Conservation (phyloP, 2,797 vertebrate genomes). For the Peromyscus melanophrys region DNA sequence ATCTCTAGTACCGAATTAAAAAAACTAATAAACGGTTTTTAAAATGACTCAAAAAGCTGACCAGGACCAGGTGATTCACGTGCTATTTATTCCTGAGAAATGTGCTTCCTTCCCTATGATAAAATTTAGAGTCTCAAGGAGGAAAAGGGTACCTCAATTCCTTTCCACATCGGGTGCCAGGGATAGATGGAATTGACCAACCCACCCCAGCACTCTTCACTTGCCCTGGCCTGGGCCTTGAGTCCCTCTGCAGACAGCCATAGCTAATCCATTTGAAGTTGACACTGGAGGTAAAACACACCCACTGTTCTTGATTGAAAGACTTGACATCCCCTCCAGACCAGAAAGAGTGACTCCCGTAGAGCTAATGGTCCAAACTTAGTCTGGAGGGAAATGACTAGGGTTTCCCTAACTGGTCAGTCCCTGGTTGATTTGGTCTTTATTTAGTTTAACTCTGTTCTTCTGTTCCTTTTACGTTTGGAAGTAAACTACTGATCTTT, state of each 20-base stretch:
- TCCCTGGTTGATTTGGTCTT: background rate
- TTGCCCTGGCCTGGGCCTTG: background rate
- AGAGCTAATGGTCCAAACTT: background rate
- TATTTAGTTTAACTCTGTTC: slow-evolving; percentile 19
- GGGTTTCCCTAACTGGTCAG: background rate
- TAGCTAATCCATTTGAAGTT: background rate
- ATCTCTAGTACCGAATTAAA: background rate
- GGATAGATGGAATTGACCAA: background rate
- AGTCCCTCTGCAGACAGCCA: background rate
- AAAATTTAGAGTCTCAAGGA: background rate
- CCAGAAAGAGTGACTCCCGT: background rate
- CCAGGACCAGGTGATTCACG: background rate
- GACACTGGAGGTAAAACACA: background rate
- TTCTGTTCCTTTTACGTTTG: slow-evolving; percentile 37
- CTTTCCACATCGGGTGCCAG: background rate
- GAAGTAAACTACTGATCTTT: background rate
- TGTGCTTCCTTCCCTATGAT: background rate
- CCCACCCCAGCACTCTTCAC: background rate
- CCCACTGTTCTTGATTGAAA: background rate
- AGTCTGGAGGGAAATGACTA: background rate
- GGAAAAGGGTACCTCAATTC: background rate
- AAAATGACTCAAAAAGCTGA: background rate
- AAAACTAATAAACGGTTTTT: background rate
- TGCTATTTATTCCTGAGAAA: slow-evolving; percentile 17
- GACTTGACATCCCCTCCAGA: background rate